These are phyloP conservation scores for Andrena minutula DNA, from an alignment of 2,888 invertebrate genomes.

Conservation along the genomic window DNA sequence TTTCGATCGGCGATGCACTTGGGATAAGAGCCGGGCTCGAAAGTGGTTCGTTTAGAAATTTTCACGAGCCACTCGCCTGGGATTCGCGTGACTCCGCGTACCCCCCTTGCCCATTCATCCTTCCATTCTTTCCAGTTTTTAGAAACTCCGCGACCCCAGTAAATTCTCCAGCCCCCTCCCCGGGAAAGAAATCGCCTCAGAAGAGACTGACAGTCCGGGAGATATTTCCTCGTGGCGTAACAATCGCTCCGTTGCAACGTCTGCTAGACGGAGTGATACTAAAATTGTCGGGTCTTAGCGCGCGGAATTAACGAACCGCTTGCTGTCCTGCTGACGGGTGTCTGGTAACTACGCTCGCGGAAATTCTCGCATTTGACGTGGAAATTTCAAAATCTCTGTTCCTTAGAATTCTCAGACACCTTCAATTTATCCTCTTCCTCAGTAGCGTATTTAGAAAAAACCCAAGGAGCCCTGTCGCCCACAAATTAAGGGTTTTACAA, in stretches of 20 bases:
- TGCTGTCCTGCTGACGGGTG: background rate
- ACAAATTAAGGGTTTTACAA: no score
- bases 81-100: constrained; percentile 5
- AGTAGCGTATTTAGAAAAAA: no score
- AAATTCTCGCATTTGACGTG: background rate
- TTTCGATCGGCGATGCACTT: constrained; percentile 11
- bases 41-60: constrained; percentile 11
- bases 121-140: constrained; percentile 14
- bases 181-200: constrained; percentile 10
- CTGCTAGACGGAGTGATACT: constrained; percentile 16
- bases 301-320: constrained; percentile 14
- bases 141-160: constrained; percentile 14
- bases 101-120: background rate
- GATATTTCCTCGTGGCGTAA: constrained; percentile 35
- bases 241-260: constrained; percentile 2
- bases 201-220: constrained; percentile 3
- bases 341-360: background rate
- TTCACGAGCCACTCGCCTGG: background rate
- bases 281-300: constrained; percentile 25
- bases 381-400: background rate
- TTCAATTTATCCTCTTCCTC: no score
- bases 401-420: background rate
- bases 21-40: constrained; percentile 23
- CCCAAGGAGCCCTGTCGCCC: no score
- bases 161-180: background rate